Conservation (phyloP, 2,113 vertebrate species). For the Alectura lathami region DNA sequence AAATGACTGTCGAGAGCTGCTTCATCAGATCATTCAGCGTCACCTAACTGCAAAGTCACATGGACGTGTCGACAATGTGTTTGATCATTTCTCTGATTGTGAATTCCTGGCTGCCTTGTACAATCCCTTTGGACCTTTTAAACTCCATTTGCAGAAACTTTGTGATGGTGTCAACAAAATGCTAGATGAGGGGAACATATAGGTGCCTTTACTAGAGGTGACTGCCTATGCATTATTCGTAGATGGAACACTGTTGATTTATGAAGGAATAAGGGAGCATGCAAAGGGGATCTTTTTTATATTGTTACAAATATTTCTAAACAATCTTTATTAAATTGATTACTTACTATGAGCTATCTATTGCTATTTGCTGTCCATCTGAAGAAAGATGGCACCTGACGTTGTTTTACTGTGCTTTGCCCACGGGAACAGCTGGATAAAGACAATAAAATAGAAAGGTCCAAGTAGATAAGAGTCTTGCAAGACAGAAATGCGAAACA, state of each 20-base stretch:
- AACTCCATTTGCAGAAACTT: slow-evolving; percentile 84
- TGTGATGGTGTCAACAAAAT: slow-evolving; percentile 88
- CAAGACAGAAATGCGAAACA: not conserved
- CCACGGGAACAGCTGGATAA: slow-evolving; percentile 36
- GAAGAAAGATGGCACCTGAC: slow-evolving; percentile 2
- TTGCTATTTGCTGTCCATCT: slow-evolving; percentile 24
- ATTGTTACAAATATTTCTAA: slow-evolving; percentile 29
- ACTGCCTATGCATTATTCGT: slow-evolving; percentile 33
- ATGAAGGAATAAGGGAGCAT: slow-evolving; percentile 74
- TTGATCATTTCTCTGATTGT: slow-evolving; percentile 88
- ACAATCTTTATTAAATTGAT: slow-evolving; percentile 40
- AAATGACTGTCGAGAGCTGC: slow-evolving; percentile 82
- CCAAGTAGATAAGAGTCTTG: not conserved
- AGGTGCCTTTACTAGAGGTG: slow-evolving; percentile 29
- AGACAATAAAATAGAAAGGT: not conserved
- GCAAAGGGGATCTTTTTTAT: not conserved
- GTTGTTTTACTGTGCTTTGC: slow-evolving; percentile 44
- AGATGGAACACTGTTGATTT: slow-evolving; percentile 69
- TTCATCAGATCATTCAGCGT: slow-evolving; percentile 85
- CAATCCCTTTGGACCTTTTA: slow-evolving; percentile 84
- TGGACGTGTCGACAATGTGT: slow-evolving; percentile 84
- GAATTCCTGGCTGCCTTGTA: slow-evolving; percentile 87
- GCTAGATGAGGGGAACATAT: slow-evolving; percentile 88
- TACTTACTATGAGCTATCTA: slow-evolving; percentile 2
- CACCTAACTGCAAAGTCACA: slow-evolving; percentile 88